Evolutionary conservation across 2,797 vertebrate genomes (phyloP), one percentile per base, ranked within the genome.

Genomic region (Scolopax bukidnonensis): DNA sequence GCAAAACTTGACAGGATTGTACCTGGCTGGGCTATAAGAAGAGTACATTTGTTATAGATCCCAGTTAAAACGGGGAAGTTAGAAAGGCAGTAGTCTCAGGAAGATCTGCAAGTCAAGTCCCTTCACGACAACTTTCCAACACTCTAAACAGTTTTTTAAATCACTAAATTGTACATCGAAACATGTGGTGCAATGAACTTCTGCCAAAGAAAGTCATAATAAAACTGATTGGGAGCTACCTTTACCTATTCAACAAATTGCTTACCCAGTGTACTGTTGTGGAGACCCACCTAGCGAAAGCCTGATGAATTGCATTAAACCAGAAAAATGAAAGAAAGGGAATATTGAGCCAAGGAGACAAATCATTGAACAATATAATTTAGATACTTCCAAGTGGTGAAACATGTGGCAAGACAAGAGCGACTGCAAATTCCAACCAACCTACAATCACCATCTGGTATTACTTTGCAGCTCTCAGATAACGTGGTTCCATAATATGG

Each of bases 251-350:
- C 51, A 33, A 11, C 63, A 32, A 51, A 33, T 6, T 47, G 15
- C 53, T 91, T 68, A 33, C 70, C n/a, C 74, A 25, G 67, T 75
- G 74, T 24, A 45, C 90, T 95, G 95, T 75, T 95, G 70, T 94
- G 91, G 95, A 78, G 96, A 91, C 68, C 96, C 96, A 96, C 91
- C 96, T 96, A 96, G 96, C 80, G 96, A 95, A 79, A 70, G 64
- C 63, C 77, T 0, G 41, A 57, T 84, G 96, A 95, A 97, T 16
- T 97, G 86, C 96, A 97, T 48, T 18, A 30, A 59, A 50, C 38
- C 70, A 65, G 67, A 78, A 69, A 69, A 69, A 59, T 0, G 33
- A 60, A 61, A 71, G 45, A 70, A 69, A 71, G 9, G 45, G 43
- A 94, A 36, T 28, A 32, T 5, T 43, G 41, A 90, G 79, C 70